Percentiles rank a stretch among this genome's conserved stretches.
Evolutionary conservation across 2,797 vertebrate genomes (phyloP).

Genomic region (Chaetodon trifasciatus): DNA sequence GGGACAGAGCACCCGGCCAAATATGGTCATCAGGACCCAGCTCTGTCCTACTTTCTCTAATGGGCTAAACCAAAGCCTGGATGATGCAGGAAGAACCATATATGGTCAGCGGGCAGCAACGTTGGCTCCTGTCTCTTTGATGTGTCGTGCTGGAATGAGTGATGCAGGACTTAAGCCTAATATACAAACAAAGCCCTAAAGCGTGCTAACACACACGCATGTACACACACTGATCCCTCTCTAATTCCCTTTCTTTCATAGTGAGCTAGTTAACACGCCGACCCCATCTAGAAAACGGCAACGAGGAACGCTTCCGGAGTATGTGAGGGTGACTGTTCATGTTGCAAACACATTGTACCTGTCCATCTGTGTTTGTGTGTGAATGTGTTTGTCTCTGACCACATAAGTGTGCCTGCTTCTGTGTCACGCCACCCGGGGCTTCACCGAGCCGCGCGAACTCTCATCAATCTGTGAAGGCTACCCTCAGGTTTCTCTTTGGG

Average conservation of each 20-base stretch:
- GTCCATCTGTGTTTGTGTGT: slow-evolving; percentile 52
- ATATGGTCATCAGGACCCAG: slow-evolving; percentile 79
- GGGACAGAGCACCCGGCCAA: slow-evolving; percentile 79
- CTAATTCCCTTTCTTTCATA: slow-evolving; percentile 40
- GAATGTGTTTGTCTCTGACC: slow-evolving; percentile 22
- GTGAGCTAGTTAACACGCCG: slow-evolving; percentile 54
- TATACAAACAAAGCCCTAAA: slow-evolving; percentile 66
- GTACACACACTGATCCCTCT: slow-evolving; percentile 18
- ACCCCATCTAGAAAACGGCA: slow-evolving; percentile 47
- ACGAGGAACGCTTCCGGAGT: slow-evolving; percentile 49
- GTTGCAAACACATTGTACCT: slow-evolving; percentile 50
- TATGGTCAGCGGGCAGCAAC: slow-evolving; percentile 62
- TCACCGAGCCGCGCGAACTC: slow-evolving; percentile 47
- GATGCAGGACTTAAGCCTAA: slow-evolving; percentile 71
- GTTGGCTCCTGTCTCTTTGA: slow-evolving; percentile 63
- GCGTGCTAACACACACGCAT: slow-evolving; percentile 34
- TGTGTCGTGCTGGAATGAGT: slow-evolving; percentile 69
- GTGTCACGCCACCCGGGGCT: slow-evolving; percentile 49
- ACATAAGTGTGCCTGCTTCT: slow-evolving; percentile 18
- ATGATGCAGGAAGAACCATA: slow-evolving; percentile 73
- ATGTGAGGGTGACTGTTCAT: slow-evolving; percentile 50
- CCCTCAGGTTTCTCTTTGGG: slow-evolving; percentile 63
- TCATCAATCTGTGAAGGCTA: slow-evolving; percentile 59
- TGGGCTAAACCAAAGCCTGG: slow-evolving; percentile 71
- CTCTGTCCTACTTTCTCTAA: slow-evolving; percentile 84